Conservation (phyloP, 2,797 vertebrate species). For the Spea hammondii region DNA sequence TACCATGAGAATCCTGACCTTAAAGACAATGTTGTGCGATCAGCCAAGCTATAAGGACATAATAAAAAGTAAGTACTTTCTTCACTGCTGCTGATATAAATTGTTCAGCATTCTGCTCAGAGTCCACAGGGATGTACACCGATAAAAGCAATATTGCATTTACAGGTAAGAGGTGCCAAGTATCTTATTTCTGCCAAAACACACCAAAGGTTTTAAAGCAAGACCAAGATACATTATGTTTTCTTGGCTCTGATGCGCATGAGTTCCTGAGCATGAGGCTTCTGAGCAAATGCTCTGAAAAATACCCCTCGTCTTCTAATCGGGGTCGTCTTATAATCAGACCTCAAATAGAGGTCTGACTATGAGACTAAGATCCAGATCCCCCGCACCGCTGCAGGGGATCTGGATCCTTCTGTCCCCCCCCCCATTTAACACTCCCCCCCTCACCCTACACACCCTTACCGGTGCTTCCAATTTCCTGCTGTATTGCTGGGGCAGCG, state of each 20-base stretch:
- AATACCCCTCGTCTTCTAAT: no score
- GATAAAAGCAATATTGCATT: slow-evolving; percentile 33
- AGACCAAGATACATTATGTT: neutral
- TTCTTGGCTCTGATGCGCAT: neutral
- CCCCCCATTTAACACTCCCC: no score
- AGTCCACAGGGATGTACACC: slow-evolving; percentile 18
- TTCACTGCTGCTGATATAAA: slow-evolving; percentile 1
- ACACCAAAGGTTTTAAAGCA: neutral
- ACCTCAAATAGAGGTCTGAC: no score
- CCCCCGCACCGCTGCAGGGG: no score
- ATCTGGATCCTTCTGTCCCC: no score
- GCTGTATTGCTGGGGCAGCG: no score
- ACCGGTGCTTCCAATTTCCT: no score
- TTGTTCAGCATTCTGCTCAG: slow-evolving; percentile 1
- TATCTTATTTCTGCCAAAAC: slow-evolving; percentile 4
- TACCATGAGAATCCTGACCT: slow-evolving; percentile 24
- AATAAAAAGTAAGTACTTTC: slow-evolving; percentile 9
- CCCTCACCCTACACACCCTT: no score
- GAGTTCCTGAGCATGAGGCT: neutral
- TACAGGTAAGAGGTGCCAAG: slow-evolving; percentile 20
- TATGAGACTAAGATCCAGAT: no score
- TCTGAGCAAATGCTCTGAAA: no score
- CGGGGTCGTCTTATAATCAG: no score
- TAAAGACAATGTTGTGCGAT: neutral
- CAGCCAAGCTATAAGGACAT: slow-evolving; percentile 2